These are phyloP conservation scores for Aphelocoma californica DNA, from an alignment of 2,797 vertebrate species.

Conservation along the genomic window DNA sequence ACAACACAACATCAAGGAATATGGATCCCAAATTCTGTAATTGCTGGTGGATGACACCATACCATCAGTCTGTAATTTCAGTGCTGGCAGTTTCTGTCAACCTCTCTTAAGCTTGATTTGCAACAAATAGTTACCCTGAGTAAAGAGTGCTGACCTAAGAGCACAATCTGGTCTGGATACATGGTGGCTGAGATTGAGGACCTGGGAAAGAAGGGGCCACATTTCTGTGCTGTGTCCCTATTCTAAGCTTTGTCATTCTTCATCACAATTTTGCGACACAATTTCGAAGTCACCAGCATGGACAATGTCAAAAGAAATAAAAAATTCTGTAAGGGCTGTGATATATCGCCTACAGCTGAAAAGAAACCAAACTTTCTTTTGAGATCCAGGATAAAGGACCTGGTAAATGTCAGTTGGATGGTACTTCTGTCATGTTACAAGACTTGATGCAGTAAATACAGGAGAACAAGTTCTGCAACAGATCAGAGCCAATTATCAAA, in stretches of 20 bases:
- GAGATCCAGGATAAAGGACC: neutral
- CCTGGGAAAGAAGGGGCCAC: neutral
- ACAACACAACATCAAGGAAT: neutral
- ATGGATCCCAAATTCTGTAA: neutral
- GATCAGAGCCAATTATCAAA: conserved; percentile 61
- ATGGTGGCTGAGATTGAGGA: neutral
- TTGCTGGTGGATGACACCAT: neutral
- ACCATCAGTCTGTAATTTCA: neutral
- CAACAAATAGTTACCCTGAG: neutral
- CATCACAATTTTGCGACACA: neutral
- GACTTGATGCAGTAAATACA: neutral
- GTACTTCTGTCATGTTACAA: neutral
- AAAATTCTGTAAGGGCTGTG: neutral
- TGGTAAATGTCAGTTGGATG: neutral
- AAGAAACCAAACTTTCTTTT: neutral
- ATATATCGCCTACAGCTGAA: neutral
- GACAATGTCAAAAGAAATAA: neutral
- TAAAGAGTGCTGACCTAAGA: neutral
- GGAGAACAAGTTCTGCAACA: conserved; percentile 14
- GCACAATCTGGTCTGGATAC: neutral
- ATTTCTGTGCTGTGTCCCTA: neutral
- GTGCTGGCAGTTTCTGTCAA: neutral
- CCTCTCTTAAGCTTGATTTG: neutral
- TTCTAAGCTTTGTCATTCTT: neutral
- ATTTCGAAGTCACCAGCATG: neutral